These are phyloP conservation scores for Micrasema minimum DNA, from an alignment of 1,140 invertebrate genomes.

Conservation along the genomic window DNA sequence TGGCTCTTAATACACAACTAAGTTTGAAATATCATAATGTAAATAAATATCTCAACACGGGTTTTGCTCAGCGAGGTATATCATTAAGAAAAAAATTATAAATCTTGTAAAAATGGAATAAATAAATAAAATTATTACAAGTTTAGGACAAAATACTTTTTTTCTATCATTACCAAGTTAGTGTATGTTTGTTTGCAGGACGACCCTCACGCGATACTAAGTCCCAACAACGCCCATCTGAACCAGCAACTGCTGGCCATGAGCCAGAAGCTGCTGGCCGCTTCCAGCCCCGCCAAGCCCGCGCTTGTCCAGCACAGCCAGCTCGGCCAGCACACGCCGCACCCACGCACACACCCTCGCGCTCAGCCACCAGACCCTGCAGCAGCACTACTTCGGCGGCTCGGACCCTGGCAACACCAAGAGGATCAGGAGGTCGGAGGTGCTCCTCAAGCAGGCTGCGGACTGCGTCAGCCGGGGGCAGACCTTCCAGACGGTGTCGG, in stretches of 20 bases:
- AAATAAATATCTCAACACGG: too few species aligned
- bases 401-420: slow-evolving; percentile 56
- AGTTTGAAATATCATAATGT: too few species aligned
- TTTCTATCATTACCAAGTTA: not conserved
- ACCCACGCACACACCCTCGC: not conserved
- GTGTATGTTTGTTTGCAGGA: slow-evolving; percentile 31
- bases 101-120: too few species aligned
- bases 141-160: too few species aligned
- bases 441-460: slow-evolving; percentile 78
- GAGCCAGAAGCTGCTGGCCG: slow-evolving; percentile 50
- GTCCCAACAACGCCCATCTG: slow-evolving; percentile 47
- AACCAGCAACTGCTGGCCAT: slow-evolving; percentile 51
- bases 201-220: slow-evolving; percentile 37
- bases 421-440: slow-evolving; percentile 75
- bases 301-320: slow-evolving; percentile 1
- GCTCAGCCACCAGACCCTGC: not conserved
- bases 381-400: not conserved
- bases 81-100: too few species aligned
- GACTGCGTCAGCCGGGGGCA: slow-evolving; percentile 82
- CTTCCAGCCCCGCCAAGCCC: slow-evolving; percentile 33
- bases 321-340: slow-evolving; percentile 6
- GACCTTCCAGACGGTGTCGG: slow-evolving; percentile 84
- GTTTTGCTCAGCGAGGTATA: too few species aligned
- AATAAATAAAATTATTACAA: too few species aligned
- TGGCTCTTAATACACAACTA: too few species aligned